Evolutionary conservation across 1,140 invertebrate species (phyloP).

Genomic region (Heliconius nattereri): DNA sequence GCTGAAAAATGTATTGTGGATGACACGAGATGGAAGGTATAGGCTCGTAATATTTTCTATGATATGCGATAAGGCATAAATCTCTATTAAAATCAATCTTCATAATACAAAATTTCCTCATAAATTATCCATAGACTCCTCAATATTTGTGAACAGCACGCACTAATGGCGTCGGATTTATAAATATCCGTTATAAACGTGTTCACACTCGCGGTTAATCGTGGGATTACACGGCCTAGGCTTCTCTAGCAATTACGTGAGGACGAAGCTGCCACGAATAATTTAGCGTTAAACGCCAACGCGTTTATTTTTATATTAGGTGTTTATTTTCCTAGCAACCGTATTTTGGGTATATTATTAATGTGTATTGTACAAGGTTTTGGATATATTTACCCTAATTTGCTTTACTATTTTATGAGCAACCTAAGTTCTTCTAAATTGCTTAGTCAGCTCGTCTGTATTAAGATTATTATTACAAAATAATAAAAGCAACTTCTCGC

Average conservation of each 20-base stretch:
- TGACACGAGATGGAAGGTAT: no score
- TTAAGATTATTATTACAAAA: no score
- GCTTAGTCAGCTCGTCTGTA: no score
- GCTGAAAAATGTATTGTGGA: no score
- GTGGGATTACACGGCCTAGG: conserved; percentile 24
- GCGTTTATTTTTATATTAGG: neutral
- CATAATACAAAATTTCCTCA: neutral
- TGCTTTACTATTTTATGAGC: no score
- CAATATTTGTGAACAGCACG: neutral
- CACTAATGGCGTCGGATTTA: conserved; percentile 27
- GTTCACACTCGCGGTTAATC: conserved; percentile 28
- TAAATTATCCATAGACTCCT: neutral
- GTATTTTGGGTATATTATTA: neutral
- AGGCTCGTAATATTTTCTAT: no score
- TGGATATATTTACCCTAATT: no score
- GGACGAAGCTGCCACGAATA: neutral
- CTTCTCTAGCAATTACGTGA: neutral
- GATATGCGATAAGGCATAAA: no score
- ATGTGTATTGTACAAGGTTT: no score
- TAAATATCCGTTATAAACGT: conserved; percentile 19
- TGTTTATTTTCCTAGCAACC: neutral
- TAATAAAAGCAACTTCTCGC: no score
- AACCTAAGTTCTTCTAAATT: no score
- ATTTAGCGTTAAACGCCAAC: neutral
- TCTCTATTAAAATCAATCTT: no score